phyloP scores from a whole-genome alignment of 2,113 vertebrate species.

The Oxyura jamaicensis region DNA sequence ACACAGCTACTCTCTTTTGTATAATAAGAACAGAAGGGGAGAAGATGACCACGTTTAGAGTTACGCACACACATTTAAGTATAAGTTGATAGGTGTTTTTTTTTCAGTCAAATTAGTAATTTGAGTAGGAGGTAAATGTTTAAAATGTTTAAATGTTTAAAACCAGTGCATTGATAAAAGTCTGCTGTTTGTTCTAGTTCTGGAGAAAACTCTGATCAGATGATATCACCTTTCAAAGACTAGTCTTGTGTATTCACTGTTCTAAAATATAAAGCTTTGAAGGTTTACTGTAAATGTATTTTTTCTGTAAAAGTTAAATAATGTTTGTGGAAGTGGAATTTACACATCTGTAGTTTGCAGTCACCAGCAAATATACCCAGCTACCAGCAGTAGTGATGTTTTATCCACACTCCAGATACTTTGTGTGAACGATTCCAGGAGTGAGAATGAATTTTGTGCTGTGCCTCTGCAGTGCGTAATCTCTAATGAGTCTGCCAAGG shows the following conservation, averaged over 20 bases:
- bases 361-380: not conserved
- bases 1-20: not conserved
- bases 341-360: rapidly evolving
- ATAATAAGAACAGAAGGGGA: not conserved
- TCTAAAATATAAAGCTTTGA: not conserved
- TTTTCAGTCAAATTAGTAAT: not conserved
- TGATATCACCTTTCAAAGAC: not conserved
- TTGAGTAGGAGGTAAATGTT: not conserved
- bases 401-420: rapidly evolving
- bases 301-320: not conserved
- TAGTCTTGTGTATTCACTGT: not conserved
- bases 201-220: not conserved
- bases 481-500: not conserved
- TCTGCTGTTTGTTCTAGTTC: not conserved
- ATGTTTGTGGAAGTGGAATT: no score
- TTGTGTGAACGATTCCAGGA: not conserved
- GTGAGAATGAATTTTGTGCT: not conserved
- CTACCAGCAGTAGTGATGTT: not conserved
- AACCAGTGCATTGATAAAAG: not conserved
- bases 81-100: not conserved
- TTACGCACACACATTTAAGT: rapidly evolving
- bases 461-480: not conserved
- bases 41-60: not conserved
- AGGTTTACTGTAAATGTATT: not conserved
- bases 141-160: not conserved